A percentile compares a stretch with the other conserved stretches of the same genome.
Conservation (phyloP, 2,113 vertebrate species). For the Arenaria interpres region DNA sequence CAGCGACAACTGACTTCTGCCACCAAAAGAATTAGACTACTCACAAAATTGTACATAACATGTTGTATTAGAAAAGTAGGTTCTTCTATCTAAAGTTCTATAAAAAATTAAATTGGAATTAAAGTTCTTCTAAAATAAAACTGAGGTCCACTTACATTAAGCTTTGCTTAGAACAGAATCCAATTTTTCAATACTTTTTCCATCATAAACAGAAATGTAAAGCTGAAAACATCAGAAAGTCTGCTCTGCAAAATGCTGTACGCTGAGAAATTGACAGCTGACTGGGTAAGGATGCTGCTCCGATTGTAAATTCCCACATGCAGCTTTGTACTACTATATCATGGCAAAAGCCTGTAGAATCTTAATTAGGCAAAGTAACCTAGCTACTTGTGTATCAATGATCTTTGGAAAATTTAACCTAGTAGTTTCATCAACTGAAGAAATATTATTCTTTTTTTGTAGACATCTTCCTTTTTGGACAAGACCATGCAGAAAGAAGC, state of each 20-base stretch:
- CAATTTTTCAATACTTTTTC: not conserved
- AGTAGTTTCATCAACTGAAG: not conserved
- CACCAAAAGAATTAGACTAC: not conserved
- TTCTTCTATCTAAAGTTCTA: not conserved
- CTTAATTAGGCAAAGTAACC: not conserved
- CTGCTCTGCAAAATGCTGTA: not conserved
- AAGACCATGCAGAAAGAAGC: not conserved
- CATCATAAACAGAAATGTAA: not conserved
- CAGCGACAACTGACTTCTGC: not conserved
- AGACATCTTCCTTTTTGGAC: not conserved
- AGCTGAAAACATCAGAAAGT: not conserved
- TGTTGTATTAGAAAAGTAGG: not conserved
- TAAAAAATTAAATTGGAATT: not conserved
- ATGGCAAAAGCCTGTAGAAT: not conserved
- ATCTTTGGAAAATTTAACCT: not conserved
- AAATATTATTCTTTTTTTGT: not conserved
- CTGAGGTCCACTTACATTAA: not conserved
- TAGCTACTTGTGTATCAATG: not conserved
- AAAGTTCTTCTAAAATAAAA: not conserved
- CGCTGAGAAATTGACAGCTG: not conserved
- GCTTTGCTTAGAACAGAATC: not conserved
- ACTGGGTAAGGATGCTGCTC: not conserved
- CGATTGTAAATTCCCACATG: not conserved
- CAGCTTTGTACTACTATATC: not conserved
- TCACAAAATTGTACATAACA: not conserved